Base-by-base conservation (phyloP, 2,113 vertebrate genomes). In the Tachuris rubrigastra region DNA sequence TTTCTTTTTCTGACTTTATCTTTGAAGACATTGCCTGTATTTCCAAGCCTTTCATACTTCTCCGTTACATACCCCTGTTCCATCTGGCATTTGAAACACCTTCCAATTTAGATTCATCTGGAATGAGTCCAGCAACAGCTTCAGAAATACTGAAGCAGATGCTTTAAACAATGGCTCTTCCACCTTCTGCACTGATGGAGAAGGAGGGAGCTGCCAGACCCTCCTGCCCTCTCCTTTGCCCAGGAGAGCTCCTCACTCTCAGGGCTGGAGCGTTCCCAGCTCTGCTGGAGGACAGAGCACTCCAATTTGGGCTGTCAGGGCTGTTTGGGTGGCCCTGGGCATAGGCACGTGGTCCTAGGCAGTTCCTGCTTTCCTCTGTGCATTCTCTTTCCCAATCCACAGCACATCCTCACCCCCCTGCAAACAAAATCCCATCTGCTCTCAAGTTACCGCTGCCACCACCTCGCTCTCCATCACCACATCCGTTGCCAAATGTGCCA, bases 41-140 rank as follows among this genome's bases (percentile, higher is more conserved):
- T 94, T 83, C 87, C 33, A 71, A 84, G 67, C 82, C 90, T 94
- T 92, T 88, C 90, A 44, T 68, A 47, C 63, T 80, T 37, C 82
- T 94, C 86, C 25, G 39, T 50, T 56, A 80, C 92, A 78, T 16
- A 78, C 80, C 90, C 76, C 85, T 77, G 90, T 85, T 96, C 96
- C 96, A 93, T 97, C 96, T 95, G 96, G 88, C 88, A 81, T 89
- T 96, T 44, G 60, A 93, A 92, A 52, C 95, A 97, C 93, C 95
- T 96, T 94, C 93, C 92, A 94, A 92, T 89, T 95, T 71, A 86
- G 92, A 93, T 89, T 95, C 83, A 60, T 60, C 96, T 94, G 96
- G 95, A 96, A 68, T 0, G 13, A 35, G 18, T 84, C 95, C 96
- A 96, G 92, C 93, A 74, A 97, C 96, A 96, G 96, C 95, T 95